Percentiles rank a stretch among this genome's conserved stretches.
Conservation (phyloP, 1,140 invertebrate species). For the Charaxes varanes region DNA sequence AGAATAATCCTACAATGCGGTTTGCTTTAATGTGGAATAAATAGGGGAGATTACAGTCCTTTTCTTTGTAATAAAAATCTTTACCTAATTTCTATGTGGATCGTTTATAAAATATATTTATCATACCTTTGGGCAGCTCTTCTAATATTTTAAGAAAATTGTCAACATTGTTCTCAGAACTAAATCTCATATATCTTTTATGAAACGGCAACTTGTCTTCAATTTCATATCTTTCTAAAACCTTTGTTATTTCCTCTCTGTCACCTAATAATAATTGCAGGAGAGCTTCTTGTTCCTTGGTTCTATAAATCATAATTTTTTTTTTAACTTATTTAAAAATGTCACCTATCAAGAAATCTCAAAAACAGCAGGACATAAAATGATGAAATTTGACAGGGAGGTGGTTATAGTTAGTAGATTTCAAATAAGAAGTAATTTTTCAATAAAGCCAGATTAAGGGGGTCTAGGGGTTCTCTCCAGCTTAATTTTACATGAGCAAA, state of each 20-base stretch:
- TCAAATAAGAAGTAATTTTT: too few relatives aligned
- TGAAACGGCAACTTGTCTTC: constrained; percentile 45
- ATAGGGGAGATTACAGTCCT: too few relatives aligned
- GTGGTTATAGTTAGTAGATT: too few relatives aligned
- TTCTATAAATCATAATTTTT: constrained; percentile 18
- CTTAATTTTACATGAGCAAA: background rate
- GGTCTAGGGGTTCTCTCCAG: too few relatives aligned
- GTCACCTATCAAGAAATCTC: background rate
- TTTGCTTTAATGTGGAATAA: too few relatives aligned
- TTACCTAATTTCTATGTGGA: too few relatives aligned
- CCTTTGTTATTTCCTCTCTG: constrained; percentile 20
- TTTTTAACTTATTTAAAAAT: background rate
- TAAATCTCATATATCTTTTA: constrained; percentile 49
- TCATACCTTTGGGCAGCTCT: constrained; percentile 62
- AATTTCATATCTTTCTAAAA: constrained; percentile 29
- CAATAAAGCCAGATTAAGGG: too few relatives aligned
- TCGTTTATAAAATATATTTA: too few relatives aligned
- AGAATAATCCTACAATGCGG: too few relatives aligned
- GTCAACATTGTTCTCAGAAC: constrained; percentile 45
- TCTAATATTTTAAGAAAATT: constrained; percentile 54
- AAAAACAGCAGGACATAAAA: too few relatives aligned
- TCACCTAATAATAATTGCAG: constrained; percentile 32
- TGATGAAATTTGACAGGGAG: too few relatives aligned
- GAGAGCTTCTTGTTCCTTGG: constrained; percentile 37
- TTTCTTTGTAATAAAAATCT: too few relatives aligned